Conservation (phyloP, 2,888 invertebrate species). For the Gastrophysa polygoni region DNA sequence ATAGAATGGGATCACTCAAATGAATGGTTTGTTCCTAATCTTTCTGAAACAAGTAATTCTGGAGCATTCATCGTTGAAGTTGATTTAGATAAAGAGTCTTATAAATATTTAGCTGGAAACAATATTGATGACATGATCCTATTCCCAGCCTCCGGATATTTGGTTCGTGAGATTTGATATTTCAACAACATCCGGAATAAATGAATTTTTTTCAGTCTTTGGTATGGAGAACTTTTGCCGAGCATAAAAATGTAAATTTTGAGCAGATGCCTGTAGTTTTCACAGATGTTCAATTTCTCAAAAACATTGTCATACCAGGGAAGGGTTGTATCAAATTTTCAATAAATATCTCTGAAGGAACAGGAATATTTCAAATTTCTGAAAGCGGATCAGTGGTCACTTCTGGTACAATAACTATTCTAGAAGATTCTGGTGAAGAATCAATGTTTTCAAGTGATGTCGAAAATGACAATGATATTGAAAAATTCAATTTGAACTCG, state of each 20-base stretch:
- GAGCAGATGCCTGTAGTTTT: conserved; percentile 84
- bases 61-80: conserved; percentile 82
- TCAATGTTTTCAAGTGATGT: conserved; percentile 63
- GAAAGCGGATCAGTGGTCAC: conserved; percentile 86
- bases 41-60: conserved; percentile 58
- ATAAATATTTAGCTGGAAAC: conserved; percentile 37
- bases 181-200: too few species aligned
- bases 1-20: conserved; percentile 87
- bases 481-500: conserved; percentile 65
- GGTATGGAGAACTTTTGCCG: conserved; percentile 88
- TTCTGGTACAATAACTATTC: conserved; percentile 74
- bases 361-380: conserved; percentile 87
- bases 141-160: conserved; percentile 67
- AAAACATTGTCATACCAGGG: conserved; percentile 92
- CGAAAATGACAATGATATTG: too few species aligned
- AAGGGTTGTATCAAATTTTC: conserved; percentile 80
- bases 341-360: conserved; percentile 81
- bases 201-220: conserved; percentile 71
- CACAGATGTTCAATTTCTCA: conserved; percentile 88
- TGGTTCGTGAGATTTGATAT: too few species aligned
- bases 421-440: conserved; percentile 69
- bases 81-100: conserved; percentile 51
- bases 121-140: conserved; percentile 45
- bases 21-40: conserved; percentile 74
- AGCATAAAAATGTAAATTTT: conserved; percentile 73